Evolutionary conservation across 2,797 vertebrate genomes (phyloP), one percentile per base, ranked within the genome.

Genomic region (Sebastes hubbsi): DNA sequence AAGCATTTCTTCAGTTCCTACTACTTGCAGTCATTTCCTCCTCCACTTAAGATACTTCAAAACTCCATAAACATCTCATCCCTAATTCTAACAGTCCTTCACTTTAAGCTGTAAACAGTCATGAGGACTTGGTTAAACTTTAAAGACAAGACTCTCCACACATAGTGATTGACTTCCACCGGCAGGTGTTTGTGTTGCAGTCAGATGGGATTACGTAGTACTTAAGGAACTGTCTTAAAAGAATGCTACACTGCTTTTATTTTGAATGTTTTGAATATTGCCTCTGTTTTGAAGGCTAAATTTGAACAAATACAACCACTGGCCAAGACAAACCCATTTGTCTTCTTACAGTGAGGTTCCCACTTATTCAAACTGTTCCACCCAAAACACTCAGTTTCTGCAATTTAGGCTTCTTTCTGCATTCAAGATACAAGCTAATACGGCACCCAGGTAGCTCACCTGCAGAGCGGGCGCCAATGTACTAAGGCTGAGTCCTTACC

Each of bases 81-180:
- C 6, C 55, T 65, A 75, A 81, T 61, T 38, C 29, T 4, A 32
- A 59, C 63, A 65, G 59, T 42, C 20, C 67, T 76, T 68, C 38
- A 58, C 68, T 25, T 67, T 54, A 74, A 82, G 52, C 59, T 78
- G 14, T 60, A 29, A 78, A 60, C 60, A 55, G 54, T 61, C 55
- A 61, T 25, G 7, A 56, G 22, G 22, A 62, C 32, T 32, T 68
- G 42, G 60, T 79, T 60, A 58, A 68, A 69, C 58, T 4, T 60
- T 34, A 65, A 36, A 56, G 70, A 66, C 75, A 75, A 68, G n/a
- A 67, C 29, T 63, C 59, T 29, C 11, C 42, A 55, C 65, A 70
- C 22, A 64, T 6, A 38, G 60, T 73, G 58, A 42, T 29, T 59
- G 34, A 49, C 58, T 73, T 49, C n/a, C 24, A 34, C 27, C 22